Percentiles rank a stretch among this genome's conserved stretches.
phyloP scores from a whole-genome alignment of 1,140 invertebrate species.

The Ridgeia piscesae region DNA sequence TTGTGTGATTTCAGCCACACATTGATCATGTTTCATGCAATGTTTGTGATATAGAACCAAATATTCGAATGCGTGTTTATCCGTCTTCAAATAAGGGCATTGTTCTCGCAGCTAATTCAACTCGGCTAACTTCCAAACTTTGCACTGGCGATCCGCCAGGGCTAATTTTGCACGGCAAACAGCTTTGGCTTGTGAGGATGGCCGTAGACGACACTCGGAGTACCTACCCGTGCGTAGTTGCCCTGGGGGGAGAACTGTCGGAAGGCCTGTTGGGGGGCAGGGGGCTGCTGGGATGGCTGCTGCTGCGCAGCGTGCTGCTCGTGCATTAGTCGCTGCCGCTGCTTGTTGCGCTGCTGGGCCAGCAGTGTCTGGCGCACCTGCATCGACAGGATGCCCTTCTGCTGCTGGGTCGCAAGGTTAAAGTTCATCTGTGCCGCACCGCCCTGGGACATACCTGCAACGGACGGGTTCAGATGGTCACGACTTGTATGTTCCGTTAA shows the following conservation, averaged over 20 bases:
- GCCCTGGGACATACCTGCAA: background rate
- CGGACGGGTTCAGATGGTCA: background rate
- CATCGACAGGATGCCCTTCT: background rate
- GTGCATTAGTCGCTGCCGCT: conserved; percentile 67
- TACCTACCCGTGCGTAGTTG: background rate
- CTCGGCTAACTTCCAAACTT: no score
- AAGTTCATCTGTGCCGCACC: background rate
- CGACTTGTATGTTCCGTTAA: no score
- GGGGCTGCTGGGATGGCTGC: background rate
- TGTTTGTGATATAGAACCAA: no score
- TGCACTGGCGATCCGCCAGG: no score
- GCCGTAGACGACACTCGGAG: background rate
- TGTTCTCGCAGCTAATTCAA: no score
- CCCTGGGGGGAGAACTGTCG: background rate
- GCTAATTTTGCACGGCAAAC: no score
- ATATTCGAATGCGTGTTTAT: no score
- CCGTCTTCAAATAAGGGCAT: no score
- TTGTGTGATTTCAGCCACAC: no score
- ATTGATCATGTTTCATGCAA: no score
- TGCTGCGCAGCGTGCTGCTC: conserved; percentile 42
- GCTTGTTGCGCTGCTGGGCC: conserved; percentile 34
- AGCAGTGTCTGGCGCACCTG: conserved; percentile 12
- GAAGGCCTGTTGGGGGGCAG: background rate
- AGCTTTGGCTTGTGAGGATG: no score
- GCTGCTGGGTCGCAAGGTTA: background rate